Evolutionary conservation across 2,888 invertebrate genomes (phyloP).

Genomic region (Latheticus oryzae): DNA sequence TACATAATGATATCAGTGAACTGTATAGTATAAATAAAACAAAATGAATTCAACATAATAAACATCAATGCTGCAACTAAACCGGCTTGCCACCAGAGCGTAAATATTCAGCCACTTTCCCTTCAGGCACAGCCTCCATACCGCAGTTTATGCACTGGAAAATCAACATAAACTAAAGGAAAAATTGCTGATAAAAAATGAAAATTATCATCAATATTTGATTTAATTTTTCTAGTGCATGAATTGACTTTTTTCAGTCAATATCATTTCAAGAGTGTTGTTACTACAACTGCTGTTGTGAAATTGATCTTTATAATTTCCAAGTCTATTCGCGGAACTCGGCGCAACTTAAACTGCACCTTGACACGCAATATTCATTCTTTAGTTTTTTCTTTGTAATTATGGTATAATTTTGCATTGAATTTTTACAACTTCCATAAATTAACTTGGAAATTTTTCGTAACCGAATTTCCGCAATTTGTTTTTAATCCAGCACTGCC

Average conservation of each 20-base stretch:
- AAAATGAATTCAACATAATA: conserved; percentile 44
- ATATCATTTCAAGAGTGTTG: background rate
- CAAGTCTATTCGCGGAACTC: conserved; percentile 44
- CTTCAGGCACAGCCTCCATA: conserved; percentile 41
- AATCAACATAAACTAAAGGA: conserved; percentile 20
- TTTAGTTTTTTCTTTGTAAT: conserved; percentile 46
- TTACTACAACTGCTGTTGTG: conserved; percentile 36
- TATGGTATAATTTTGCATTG: conserved; percentile 44
- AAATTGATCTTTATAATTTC: conserved; percentile 39
- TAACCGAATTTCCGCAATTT: conserved; percentile 7
- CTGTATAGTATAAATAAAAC: conserved; percentile 44
- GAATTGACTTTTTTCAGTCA: no score
- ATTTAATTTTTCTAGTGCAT: no score
- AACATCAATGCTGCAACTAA: conserved; percentile 44
- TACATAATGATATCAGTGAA: conserved; percentile 44
- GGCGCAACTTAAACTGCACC: conserved; percentile 43
- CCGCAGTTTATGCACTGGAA: conserved; percentile 43
- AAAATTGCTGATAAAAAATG: no score
- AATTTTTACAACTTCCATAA: conserved; percentile 34
- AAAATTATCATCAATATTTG: no score
- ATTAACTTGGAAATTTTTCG: conserved; percentile 6
- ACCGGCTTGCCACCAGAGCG: conserved; percentile 44
- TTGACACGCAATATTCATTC: conserved; percentile 48
- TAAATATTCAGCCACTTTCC: conserved; percentile 48
- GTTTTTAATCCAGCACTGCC: conserved; percentile 16